Conservation (phyloP, 2,797 vertebrate species). For the Sebastes minor region DNA sequence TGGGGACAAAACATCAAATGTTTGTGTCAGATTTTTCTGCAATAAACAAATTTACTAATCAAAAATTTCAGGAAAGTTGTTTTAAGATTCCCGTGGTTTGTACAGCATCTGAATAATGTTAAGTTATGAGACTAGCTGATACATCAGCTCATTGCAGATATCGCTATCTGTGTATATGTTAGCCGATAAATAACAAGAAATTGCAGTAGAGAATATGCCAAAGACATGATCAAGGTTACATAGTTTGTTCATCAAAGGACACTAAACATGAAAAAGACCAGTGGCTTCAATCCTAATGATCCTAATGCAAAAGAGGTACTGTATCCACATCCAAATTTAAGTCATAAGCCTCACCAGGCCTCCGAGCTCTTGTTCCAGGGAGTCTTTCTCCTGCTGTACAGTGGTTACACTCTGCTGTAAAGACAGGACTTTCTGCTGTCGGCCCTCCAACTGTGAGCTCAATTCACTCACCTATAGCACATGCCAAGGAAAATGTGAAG, state of each 20-base stretch:
- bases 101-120: neutral
- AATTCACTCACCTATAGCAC: conserved; percentile 85
- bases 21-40: neutral
- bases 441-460: conserved; percentile 84
- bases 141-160: neutral
- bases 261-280: neutral
- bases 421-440: conserved; percentile 84
- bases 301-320: neutral
- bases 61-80: neutral
- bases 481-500: conserved; percentile 17
- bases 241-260: neutral
- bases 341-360: conserved; percentile 85
- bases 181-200: neutral
- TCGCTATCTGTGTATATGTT: neutral
- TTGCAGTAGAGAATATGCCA: neutral
- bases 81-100: neutral
- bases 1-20: conserved; percentile 29
- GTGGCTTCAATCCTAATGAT: neutral
- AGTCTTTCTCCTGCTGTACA: conserved; percentile 85
- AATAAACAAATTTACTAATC: neutral
- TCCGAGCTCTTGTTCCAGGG: conserved; percentile 86
- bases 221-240: neutral
- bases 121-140: neutral
- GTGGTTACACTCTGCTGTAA: conserved; percentile 85
- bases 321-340: neutral